Base-by-base conservation (phyloP, 2,888 invertebrate species). In the Tachina fera region DNA sequence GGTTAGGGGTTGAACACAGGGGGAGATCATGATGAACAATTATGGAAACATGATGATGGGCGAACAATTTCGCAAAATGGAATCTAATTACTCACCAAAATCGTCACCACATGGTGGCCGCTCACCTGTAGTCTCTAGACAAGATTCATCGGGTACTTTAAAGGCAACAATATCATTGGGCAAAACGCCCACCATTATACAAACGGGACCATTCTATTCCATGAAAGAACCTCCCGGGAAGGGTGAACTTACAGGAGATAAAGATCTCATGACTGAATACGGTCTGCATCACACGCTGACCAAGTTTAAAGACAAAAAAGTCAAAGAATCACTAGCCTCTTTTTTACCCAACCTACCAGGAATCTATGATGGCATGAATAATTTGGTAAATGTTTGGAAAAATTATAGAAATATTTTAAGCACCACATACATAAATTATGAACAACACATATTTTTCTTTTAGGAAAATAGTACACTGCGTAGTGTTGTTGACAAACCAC, bases 101-200 rank as follows among this genome's bases (percentile, higher is more conserved):
- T 98, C 98, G 90, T 98, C 98, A 90, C 98, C 98, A 90, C 98
- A 97, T 90, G 98, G 98, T 92, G 97, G 96, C 90, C 96, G 98
- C 92, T 98, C 98, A 91, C 98, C 98, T 90, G 98, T 98, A 90
- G 98, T 98, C 91, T 97, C 98, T 89, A 95, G 98, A 88, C 98
- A 98, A 93, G 98, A 99, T 94, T 98, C 98, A 86, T 98, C 98
- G 89, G 99, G 98, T 91, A 99, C 98, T 88, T 95, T 99, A 89
- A 98, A 98, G 94, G 98, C 98, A 89, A 99, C 98, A 89, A 99
- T 99, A 94, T 97, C 98, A 87, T 94, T 99, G 88, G 98, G 98
- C 89, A 98, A 98, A 93, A 98, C 98, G 92, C 98, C 99, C 81
- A 97, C 98, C 83, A 98, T 99, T 90, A 97, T 98, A 93, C 98